Base-by-base conservation (phyloP, 2,797 vertebrate genomes). In the Eptatretus atami region DNA sequence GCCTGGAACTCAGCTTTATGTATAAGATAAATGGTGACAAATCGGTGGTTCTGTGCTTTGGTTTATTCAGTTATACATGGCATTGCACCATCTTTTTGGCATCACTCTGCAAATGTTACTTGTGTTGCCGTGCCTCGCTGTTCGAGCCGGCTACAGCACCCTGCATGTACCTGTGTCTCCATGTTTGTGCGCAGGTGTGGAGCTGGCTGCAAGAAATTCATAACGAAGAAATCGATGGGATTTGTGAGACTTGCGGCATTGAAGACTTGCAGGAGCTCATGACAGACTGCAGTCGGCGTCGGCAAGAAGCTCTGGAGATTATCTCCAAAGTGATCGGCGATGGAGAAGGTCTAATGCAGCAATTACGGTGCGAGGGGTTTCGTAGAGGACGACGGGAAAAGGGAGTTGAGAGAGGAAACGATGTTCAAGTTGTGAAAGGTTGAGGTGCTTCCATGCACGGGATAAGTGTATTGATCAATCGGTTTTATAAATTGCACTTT, bases 181-280 rank as follows among this genome's bases (percentile, higher is more conserved):
- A 76, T 70, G 65, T 67, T 25, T 63, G 14, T 53, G 11, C 52
- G 5, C 74, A 95, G 87, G 71, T 95, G 72, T 95, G 88, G 90
- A 87, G 84, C 54, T 98, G 90, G 90, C 90, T 95, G 90, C 88
- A 95, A 75, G 90, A 94, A 71, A 78, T 98, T 53, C 90, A 98
- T 77, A 94, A 95, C 74, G 86, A 95, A 76, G 79, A 93, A 64
- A 65, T 98, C 75, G 88, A 95, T 67, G 88, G 94, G 55, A 87
- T 95, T 65, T 80, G 79, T 70, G 86, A 61, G 57, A 61, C 85
- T 5, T 86, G 95, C 64, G 90, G 86, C 0, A 88, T 95, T 70
- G 90, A 95, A 66, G 84, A 84, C 0, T 86, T 94, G 64, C 90
- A 98, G 77, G 80, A 85, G 70, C 79, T 98, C 66, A 94, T 98